phyloP scores from a whole-genome alignment of 2,888 invertebrate species.

The Hypomecis punctinalis region DNA sequence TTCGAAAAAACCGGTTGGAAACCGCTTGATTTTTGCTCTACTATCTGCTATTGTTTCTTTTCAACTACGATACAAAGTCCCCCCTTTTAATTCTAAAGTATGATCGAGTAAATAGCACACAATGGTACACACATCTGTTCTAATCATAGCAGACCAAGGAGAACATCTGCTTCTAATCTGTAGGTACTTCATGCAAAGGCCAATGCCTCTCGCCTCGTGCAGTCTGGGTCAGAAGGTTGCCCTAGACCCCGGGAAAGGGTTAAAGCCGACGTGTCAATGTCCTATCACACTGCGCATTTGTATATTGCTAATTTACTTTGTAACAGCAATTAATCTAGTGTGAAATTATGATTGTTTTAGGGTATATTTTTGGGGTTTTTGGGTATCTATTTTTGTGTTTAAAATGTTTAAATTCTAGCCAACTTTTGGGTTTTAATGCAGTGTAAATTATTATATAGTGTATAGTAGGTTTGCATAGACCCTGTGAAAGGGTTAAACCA shows the following conservation, averaged over 20 bases:
- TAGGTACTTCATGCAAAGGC: neutral
- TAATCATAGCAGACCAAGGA: neutral
- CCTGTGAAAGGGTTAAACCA: neutral
- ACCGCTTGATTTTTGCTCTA: too few species aligned
- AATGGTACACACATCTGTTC: neutral
- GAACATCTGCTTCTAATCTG: neutral
- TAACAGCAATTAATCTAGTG: neutral
- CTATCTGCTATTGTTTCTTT: too few species aligned
- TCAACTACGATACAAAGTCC: too few species aligned
- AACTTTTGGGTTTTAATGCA: too few species aligned
- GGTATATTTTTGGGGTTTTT: too few species aligned
- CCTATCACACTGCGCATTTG: neutral
- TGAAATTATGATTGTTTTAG: neutral
- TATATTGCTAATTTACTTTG: neutral
- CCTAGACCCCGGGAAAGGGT: neutral
- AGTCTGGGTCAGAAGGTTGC: neutral
- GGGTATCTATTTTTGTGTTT: too few species aligned
- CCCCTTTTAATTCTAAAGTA: too few species aligned
- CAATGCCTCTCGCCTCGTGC: constrained; percentile 2
- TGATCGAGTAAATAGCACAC: too few species aligned
- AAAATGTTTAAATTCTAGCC: too few species aligned
- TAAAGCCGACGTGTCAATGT: neutral
- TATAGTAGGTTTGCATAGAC: neutral
- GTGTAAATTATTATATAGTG: too few species aligned
- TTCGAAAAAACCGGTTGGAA: too few species aligned